Evolutionary conservation across 2,888 invertebrate species (phyloP), one percentile per base, ranked within the genome.

Genomic region (Petrolisthes cinctipes): DNA sequence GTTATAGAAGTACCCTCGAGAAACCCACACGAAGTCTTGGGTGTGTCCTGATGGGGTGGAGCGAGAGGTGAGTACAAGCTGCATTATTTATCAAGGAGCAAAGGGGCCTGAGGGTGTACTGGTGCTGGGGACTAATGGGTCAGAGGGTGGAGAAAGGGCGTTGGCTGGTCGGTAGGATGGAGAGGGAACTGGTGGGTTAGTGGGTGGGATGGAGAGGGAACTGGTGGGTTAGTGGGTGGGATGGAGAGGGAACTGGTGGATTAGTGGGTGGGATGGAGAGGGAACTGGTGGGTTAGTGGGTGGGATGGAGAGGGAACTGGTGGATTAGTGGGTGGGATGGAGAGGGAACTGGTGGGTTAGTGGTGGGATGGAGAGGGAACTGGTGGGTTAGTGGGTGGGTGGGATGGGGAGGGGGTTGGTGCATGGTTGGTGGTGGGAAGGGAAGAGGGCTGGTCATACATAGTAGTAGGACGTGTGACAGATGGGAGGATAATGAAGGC

Each of bases 351-450:
- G n/a, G 14, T 7, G 17, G 23, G 73, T 17, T 23, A n/a, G n/a
- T 11, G 20, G 73, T 73, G 4, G 73, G 61, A 17, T 73, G 37
- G 23, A 56, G 75, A 71, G 83, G n/a, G 78, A 78, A 66, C 51
- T 7, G 23, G 17, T 17, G 20, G 23, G 20, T 53, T 57, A 76
- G 76, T 57, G 76, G 56, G 76, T 57, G 76, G 20, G 57, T 9
- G 76, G 37, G 17, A 37, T 57, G 14, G 61, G 17, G 23, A 73
- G 73, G 66, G 82, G 23, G 81, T 56, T 11, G 57, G 81, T 56
- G 56, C 23, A 68, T 56, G 80, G 56, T 54, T 56, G 56, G 4
- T n/a, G 20, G 81, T 56, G n/a, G 20, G 54, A 54, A 5, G n/a
- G 81, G 37, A 0, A 20, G 81, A 81, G 66, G 17, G 1, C 11